Conservation (phyloP, 2,113 vertebrate genomes). For the Chaenogobius annularis region DNA sequence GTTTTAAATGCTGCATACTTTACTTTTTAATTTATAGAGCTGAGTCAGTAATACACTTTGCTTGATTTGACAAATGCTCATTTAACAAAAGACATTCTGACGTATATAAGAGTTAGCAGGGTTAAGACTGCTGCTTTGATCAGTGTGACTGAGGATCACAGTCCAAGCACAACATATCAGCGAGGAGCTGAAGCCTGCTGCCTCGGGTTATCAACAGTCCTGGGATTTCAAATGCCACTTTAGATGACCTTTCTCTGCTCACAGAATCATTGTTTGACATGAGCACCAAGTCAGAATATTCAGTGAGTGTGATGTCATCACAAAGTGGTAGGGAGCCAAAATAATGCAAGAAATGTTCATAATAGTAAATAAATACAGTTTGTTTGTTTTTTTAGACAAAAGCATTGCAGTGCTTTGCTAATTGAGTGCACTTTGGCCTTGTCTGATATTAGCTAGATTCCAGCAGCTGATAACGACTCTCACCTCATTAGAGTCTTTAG, state of each 20-base stretch:
- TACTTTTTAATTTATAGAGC: not conserved
- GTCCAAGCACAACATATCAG: constrained; percentile 31
- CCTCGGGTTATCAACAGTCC: constrained; percentile 20
- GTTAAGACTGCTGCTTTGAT: constrained; percentile 12
- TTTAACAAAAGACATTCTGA: constrained; percentile 20
- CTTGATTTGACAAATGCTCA: too few species aligned
- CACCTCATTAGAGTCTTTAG: constrained; percentile 56
- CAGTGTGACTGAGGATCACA: constrained; percentile 36
- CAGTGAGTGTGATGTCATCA: constrained; percentile 39
- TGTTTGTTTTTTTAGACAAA: constrained; percentile 18
- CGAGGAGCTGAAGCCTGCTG: constrained; percentile 17
- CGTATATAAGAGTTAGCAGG: not conserved
- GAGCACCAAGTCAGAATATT: constrained; percentile 21
- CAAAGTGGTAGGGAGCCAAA: constrained; percentile 35
- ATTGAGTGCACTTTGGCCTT: constrained; percentile 51
- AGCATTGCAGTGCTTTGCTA: constrained; percentile 28
- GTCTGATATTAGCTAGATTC: constrained; percentile 33
- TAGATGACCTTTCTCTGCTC: constrained; percentile 36
- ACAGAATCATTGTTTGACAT: constrained; percentile 24
- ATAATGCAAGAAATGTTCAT: constrained; percentile 12
- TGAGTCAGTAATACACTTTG: constrained; percentile 15
- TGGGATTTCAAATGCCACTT: constrained; percentile 46
- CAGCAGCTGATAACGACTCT: constrained; percentile 42
- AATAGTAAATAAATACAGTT: constrained; percentile 10
- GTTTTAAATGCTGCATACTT: too few species aligned